Evolutionary conservation across 2,113 vertebrate genomes (phyloP).

Genomic region (Vimba vimba): DNA sequence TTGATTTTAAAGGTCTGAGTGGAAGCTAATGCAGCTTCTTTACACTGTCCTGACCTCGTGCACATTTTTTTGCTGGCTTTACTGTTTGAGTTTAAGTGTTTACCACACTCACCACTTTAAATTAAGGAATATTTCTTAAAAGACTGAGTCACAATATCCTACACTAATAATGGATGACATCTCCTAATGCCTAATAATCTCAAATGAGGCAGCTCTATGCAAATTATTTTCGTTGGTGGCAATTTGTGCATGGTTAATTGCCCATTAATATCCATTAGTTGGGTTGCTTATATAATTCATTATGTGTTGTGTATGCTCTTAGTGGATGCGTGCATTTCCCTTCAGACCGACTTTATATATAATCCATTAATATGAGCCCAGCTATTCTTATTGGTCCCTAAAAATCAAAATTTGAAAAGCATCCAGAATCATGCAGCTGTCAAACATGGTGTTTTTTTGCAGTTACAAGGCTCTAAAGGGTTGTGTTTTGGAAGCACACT

Average conservation of each 20-base stretch:
- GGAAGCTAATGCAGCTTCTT: background rate
- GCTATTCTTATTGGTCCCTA: background rate
- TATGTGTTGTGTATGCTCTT: slow-evolving; percentile 22
- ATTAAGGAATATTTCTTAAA: background rate
- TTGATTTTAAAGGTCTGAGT: background rate
- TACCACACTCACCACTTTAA: background rate
- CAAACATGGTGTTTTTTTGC: background rate
- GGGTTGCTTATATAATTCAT: slow-evolving; percentile 27
- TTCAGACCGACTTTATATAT: slow-evolving; percentile 28
- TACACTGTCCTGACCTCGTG: background rate
- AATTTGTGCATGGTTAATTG: slow-evolving; percentile 42
- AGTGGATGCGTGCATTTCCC: slow-evolving; percentile 13
- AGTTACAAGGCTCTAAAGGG: background rate
- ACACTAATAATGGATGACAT: slow-evolving; percentile 37
- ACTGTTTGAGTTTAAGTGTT: slow-evolving; percentile 6
- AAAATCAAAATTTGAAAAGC: background rate
- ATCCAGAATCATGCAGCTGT: background rate
- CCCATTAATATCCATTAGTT: slow-evolving; percentile 49
- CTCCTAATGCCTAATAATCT: slow-evolving; percentile 39
- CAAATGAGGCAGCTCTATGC: slow-evolving; percentile 44
- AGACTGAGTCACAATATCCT: slow-evolving; percentile 13
- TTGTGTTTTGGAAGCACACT: slow-evolving; percentile 2
- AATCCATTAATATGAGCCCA: slow-evolving; percentile 9
- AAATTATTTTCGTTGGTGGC: slow-evolving; percentile 29
- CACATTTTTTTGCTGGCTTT: slow-evolving; percentile 6